Conservation (phyloP, 2,113 vertebrate species). For the Tetrax tetrax region DNA sequence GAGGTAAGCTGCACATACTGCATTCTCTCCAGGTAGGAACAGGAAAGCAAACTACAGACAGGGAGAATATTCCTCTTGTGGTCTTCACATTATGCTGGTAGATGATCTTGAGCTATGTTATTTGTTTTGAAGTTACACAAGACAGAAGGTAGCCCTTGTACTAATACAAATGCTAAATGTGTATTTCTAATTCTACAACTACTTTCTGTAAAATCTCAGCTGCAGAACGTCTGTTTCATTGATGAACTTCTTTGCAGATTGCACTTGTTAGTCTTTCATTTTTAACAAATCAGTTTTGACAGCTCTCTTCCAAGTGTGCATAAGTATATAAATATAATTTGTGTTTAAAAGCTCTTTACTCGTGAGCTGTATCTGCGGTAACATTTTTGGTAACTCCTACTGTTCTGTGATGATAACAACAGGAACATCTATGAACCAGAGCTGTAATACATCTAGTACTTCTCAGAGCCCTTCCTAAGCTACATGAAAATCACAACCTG, state of each 20-base stretch:
- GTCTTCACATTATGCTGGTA: neutral
- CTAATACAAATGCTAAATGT: neutral
- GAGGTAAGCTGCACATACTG: slow-evolving; percentile 51
- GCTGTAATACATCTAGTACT: neutral
- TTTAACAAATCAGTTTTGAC: neutral
- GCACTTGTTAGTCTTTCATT: neutral
- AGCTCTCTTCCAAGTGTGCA: neutral
- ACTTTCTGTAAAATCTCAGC: neutral
- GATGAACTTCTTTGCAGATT: neutral
- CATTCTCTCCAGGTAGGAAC: neutral
- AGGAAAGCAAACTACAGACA: neutral
- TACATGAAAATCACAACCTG: neutral
- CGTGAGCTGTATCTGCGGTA: neutral
- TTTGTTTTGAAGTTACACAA: neutral
- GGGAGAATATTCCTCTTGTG: neutral
- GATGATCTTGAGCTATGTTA: neutral
- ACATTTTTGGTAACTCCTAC: neutral
- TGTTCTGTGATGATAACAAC: neutral
- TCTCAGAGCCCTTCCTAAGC: neutral
- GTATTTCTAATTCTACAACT: neutral
- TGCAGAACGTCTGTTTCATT: neutral
- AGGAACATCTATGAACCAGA: neutral
- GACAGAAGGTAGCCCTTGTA: neutral
- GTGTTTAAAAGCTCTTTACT: neutral
- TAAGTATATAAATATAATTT: neutral